Percentiles rank a stretch among this genome's conserved stretches.
Conservation (phyloP, 2,113 vertebrate genomes). For the Apaloderma vittatum region DNA sequence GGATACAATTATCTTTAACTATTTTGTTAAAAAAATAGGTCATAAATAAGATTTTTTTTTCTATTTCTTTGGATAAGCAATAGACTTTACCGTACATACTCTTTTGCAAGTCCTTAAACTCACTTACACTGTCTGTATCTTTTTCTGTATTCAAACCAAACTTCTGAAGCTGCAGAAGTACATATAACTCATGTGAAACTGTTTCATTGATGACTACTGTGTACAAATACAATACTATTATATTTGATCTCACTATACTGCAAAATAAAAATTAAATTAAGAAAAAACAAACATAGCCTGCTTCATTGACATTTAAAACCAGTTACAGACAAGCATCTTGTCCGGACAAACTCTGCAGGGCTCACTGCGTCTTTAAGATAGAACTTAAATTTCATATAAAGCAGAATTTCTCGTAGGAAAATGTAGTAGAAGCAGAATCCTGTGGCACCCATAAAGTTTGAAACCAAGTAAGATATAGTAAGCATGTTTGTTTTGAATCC, state of each 20-base stretch:
- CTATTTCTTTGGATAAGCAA: not conserved
- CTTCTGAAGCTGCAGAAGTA: not conserved
- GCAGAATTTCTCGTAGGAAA: not conserved
- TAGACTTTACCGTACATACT: not conserved
- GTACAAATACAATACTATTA: not conserved
- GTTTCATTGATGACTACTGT: not conserved
- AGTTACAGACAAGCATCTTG: not conserved
- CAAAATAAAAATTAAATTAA: conserved; percentile 19
- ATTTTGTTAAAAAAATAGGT: not conserved
- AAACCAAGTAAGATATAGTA: not conserved
- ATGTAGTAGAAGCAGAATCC: not conserved
- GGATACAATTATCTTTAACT: not conserved
- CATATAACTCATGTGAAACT: not conserved
- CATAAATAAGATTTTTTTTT: not conserved
- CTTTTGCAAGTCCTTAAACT: not conserved
- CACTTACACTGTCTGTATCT: not conserved
- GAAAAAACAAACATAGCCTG: not conserved
- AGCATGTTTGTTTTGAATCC: not conserved
- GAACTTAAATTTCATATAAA: not conserved
- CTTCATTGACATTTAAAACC: not conserved
- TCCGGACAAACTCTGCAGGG: not conserved
- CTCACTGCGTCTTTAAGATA: not conserved
- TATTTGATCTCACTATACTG: not conserved
- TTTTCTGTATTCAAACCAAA: not conserved
- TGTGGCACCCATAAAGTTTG: not conserved